Conservation (phyloP, 1,140 invertebrate genomes). For the Saccostrea echinata region DNA sequence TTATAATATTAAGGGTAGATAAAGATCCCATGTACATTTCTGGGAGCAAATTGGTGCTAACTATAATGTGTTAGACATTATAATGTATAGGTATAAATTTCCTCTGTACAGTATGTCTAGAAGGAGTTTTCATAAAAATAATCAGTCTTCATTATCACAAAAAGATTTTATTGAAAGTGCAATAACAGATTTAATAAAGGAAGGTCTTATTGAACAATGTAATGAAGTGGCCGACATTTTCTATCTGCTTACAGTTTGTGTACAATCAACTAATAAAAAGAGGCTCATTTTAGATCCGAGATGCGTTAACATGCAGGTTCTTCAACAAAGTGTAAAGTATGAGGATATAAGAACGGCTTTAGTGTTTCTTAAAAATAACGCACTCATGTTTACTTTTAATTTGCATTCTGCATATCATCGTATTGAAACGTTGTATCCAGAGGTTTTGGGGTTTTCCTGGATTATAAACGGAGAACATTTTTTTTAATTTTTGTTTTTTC, state of each 20-base stretch:
- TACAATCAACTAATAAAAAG: constrained; percentile 51
- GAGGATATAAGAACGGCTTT: constrained; percentile 48
- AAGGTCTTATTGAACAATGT: constrained; percentile 17
- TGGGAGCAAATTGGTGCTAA: not conserved
- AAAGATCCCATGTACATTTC: not conserved
- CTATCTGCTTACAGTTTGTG: constrained; percentile 51
- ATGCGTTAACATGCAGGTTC: constrained; percentile 44
- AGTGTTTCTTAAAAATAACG: not conserved
- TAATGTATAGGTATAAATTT: constrained; percentile 49
- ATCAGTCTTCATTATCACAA: constrained; percentile 38
- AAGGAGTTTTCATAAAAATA: constrained; percentile 41
- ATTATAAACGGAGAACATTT: no score
- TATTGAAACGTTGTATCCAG: constrained; percentile 8
- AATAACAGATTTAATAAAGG: constrained; percentile 41
- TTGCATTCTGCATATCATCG: constrained; percentile 53
- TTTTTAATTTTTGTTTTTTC: no score
- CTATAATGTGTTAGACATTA: constrained; percentile 27
- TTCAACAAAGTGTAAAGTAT: constrained; percentile 47
- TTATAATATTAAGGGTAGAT: not conserved
- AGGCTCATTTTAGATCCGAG: constrained; percentile 53
- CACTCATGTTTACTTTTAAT: constrained; percentile 46
- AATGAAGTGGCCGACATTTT: not conserved
- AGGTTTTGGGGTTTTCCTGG: constrained; percentile 53
- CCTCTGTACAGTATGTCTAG: constrained; percentile 39
- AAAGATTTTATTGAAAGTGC: constrained; percentile 33